phyloP scores from a whole-genome alignment of 53 echinoderm and acorn worm genomes.

The Henricia sp. region DNA sequence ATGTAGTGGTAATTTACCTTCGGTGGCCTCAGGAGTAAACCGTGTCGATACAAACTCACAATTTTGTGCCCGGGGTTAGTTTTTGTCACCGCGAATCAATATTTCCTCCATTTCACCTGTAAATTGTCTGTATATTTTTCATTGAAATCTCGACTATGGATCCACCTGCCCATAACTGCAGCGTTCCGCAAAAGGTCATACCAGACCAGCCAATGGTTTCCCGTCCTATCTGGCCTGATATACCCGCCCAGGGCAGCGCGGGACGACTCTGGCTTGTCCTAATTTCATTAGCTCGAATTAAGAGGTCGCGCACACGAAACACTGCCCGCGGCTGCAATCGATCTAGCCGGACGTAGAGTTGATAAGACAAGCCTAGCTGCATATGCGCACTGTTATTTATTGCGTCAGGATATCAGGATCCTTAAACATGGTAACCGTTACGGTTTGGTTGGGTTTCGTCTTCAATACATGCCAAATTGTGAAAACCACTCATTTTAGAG shows the following conservation, averaged over 20 bases:
- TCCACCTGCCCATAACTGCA: conserved; percentile 12
- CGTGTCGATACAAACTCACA: too few species aligned
- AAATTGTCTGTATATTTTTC: conserved; percentile 19
- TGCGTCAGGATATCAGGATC: background rate
- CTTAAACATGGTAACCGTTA: too few species aligned
- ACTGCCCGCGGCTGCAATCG: conserved; percentile 15
- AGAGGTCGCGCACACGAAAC: conserved; percentile 44
- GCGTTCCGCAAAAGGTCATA: conserved; percentile 10
- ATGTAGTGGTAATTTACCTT: too few species aligned
- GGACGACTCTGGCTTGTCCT: conserved; percentile 22
- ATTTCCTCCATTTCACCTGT: background rate
- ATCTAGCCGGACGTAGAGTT: background rate
- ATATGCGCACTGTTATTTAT: conserved; percentile 4
- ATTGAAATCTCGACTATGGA: conserved; percentile 28
- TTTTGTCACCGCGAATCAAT: too few species aligned
- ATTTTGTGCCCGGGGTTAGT: too few species aligned
- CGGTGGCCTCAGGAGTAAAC: background rate
- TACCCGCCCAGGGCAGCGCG: background rate
- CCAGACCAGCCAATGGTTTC: conserved; percentile 18
- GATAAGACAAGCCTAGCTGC: conserved; percentile 8
- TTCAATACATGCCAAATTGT: too few species aligned
- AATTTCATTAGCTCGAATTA: conserved; percentile 44
- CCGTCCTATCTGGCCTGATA: background rate
- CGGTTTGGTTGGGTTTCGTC: too few species aligned
- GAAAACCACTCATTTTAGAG: too few species aligned